These are phyloP conservation scores for Raja brachyura DNA, from an alignment of 2,113 vertebrate species.

Conservation along the genomic window DNA sequence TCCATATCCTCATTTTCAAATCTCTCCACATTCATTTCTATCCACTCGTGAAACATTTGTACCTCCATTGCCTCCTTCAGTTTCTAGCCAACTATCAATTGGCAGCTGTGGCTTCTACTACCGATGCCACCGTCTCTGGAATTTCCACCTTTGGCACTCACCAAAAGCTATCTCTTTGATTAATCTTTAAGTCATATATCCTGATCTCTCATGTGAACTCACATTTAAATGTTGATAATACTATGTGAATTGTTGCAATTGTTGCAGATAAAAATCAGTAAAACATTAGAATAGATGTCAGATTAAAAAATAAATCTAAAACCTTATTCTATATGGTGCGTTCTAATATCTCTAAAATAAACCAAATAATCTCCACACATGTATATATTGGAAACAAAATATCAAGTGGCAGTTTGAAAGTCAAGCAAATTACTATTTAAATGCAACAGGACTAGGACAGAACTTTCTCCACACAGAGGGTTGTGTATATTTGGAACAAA, in stretches of 20 bases:
- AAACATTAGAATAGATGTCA: background rate
- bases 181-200: background rate
- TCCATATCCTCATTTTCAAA: background rate
- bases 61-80: background rate
- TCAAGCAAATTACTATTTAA: too few relatives aligned
- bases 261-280: background rate
- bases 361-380: too few relatives aligned
- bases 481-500: too few relatives aligned
- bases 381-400: too few relatives aligned
- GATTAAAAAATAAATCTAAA: too few relatives aligned
- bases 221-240: too few relatives aligned
- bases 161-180: background rate
- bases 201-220: background rate
- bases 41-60: background rate
- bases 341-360: too few relatives aligned
- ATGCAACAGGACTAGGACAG: too few relatives aligned
- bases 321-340: too few relatives aligned
- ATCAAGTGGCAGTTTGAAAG: too few relatives aligned
- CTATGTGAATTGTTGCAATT: too few relatives aligned
- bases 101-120: background rate
- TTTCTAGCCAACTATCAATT: background rate
- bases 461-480: too few relatives aligned
- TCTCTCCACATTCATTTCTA: background rate
- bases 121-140: background rate
- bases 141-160: background rate